phyloP scores from a whole-genome alignment of 2,888 invertebrate genomes.

The Phortica magna region DNA sequence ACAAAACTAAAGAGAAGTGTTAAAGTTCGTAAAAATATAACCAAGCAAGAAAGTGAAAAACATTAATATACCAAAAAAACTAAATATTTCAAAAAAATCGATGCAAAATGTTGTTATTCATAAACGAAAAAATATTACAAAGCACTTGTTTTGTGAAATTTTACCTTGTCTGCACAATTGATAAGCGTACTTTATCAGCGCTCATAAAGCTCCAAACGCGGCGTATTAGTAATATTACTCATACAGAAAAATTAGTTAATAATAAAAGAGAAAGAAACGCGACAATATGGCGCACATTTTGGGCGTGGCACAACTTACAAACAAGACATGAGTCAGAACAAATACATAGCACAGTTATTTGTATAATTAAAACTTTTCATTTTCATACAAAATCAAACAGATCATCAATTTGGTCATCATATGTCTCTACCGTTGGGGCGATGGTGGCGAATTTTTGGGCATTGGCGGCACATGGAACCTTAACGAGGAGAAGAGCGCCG shows the following conservation, averaged over 20 bases:
- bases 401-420: constrained; percentile 89
- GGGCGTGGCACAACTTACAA: constrained; percentile 3
- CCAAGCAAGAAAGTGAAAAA: background rate
- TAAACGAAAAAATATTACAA: background rate
- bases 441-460: constrained; percentile 89
- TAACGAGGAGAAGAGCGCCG: constrained; percentile 91
- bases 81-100: background rate
- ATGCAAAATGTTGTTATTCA: background rate
- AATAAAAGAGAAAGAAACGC: background rate
- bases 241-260: background rate
- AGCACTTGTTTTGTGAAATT: background rate
- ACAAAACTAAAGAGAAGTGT: background rate
- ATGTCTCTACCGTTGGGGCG: constrained; percentile 89
- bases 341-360: background rate
- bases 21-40: constrained; percentile 52
- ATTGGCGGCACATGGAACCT: constrained; percentile 94
- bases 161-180: background rate
- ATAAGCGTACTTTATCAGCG: constrained; percentile 25
- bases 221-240: constrained; percentile 23
- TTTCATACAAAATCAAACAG: constrained; percentile 78
- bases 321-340: constrained; percentile 3
- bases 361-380: background rate
- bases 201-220: background rate
- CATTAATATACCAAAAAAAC: background rate
- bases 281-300: constrained; percentile 16